Percentiles rank a stretch among this genome's conserved stretches.
These are phyloP conservation scores for Dromius quadrimaculatus DNA, from an alignment of 2,888 invertebrate genomes.

Conservation along the genomic window DNA sequence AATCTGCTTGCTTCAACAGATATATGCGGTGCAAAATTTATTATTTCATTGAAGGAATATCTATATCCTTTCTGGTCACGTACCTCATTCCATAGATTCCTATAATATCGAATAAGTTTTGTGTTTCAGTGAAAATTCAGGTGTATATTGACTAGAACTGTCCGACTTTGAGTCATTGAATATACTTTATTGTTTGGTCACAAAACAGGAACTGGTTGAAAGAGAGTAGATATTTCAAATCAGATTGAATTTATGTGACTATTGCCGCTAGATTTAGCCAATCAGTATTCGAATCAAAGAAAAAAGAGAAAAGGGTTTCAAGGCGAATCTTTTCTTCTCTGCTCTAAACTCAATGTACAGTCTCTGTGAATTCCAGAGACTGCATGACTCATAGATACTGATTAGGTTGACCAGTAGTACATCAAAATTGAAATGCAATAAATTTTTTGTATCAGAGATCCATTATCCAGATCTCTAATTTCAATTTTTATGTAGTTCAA, in stretches of 20 bases:
- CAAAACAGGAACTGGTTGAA: constrained; percentile 44
- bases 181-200: constrained; percentile 48
- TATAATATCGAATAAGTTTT: constrained; percentile 43
- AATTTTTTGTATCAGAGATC: too few species aligned
- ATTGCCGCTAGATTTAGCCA: constrained; percentile 5
- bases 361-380: too few species aligned
- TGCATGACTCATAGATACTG: too few species aligned
- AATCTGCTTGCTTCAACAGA: constrained; percentile 34
- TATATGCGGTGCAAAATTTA: constrained; percentile 40
- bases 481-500: too few species aligned
- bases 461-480: too few species aligned
- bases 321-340: too few species aligned
- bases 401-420: too few species aligned
- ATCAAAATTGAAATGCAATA: too few species aligned
- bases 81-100: constrained; percentile 34
- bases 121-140: constrained; percentile 18
- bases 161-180: constrained; percentile 27
- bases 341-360: too few species aligned
- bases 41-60: constrained; percentile 46
- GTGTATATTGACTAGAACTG: constrained; percentile 17
- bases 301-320: too few species aligned
- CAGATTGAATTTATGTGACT: constrained; percentile 34
- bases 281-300: constrained; percentile 31
- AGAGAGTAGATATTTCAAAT: constrained; percentile 42
- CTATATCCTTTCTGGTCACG: constrained; percentile 27